Conservation (phyloP, 1,140 invertebrate species). For the Drosophila nikananu region DNA sequence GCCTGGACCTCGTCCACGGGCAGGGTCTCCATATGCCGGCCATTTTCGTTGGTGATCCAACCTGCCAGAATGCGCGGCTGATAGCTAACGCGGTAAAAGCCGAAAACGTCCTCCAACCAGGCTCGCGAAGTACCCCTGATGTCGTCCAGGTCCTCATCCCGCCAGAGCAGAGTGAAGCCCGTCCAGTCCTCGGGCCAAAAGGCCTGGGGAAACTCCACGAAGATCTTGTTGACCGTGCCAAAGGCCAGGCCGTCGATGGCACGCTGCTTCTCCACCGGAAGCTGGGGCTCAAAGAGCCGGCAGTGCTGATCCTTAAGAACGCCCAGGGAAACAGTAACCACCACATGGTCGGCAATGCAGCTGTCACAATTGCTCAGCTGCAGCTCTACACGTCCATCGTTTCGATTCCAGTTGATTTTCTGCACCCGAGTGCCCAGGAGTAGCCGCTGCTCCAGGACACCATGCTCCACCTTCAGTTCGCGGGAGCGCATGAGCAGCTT, state of each 20-base stretch:
- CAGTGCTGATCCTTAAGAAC: slow-evolving; percentile 88
- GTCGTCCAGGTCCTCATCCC: slow-evolving; percentile 86
- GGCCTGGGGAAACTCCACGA: slow-evolving; percentile 88
- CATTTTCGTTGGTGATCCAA: slow-evolving; percentile 87
- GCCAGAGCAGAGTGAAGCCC: slow-evolving; percentile 87
- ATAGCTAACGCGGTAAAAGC: slow-evolving; percentile 88
- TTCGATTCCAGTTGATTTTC: slow-evolving; percentile 86
- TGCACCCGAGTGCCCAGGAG: slow-evolving; percentile 86
- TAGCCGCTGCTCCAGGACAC: slow-evolving; percentile 83
- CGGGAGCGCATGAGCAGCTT: slow-evolving; percentile 87
- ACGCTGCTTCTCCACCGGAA: slow-evolving; percentile 88
- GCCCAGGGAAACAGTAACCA: slow-evolving; percentile 89
- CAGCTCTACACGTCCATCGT: slow-evolving; percentile 84
- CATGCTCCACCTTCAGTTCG: slow-evolving; percentile 69
- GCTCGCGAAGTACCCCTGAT: slow-evolving; percentile 86
- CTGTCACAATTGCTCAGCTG: slow-evolving; percentile 88
- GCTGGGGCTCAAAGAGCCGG: slow-evolving; percentile 88
- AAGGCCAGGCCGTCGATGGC: slow-evolving; percentile 89
- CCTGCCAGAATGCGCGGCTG: slow-evolving; percentile 89
- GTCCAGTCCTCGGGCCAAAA: slow-evolving; percentile 89
- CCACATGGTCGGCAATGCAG: slow-evolving; percentile 88
- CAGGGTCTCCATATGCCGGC: slow-evolving; percentile 87
- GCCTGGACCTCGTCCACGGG: slow-evolving; percentile 86
- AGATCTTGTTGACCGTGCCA: slow-evolving; percentile 92
- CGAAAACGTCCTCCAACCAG: slow-evolving; percentile 89